These are phyloP conservation scores for Heliconius himera DNA, from an alignment of 1,140 invertebrate genomes.

Conservation along the genomic window DNA sequence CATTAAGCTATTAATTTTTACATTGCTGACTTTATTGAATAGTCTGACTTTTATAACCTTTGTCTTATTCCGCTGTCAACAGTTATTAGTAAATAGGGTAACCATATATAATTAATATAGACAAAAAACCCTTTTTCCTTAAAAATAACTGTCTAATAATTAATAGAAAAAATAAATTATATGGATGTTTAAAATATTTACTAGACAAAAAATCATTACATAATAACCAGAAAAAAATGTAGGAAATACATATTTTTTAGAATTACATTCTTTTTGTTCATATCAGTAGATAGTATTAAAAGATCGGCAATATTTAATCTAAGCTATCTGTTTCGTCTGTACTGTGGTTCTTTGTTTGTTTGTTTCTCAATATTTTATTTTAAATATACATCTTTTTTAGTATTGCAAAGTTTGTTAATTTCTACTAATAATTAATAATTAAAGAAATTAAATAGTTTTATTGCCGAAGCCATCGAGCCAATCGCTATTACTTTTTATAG, in stretches of 20 bases:
- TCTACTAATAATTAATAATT: background rate
- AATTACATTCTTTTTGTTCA: background rate
- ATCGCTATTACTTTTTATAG: background rate
- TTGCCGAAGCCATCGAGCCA: background rate
- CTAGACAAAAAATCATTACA: too few relatives aligned
- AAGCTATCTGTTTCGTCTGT: background rate
- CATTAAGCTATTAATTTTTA: background rate
- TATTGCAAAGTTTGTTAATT: background rate
- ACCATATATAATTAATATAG: background rate
- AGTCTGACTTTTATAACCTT: conserved; percentile 38
- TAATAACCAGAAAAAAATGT: too few relatives aligned
- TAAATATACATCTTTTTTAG: too few relatives aligned
- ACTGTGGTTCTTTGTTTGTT: too few relatives aligned
- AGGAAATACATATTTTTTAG: background rate
- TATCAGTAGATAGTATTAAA: background rate
- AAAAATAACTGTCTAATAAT: too few relatives aligned
- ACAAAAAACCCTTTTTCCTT: too few relatives aligned
- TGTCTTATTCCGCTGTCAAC: conserved; percentile 41
- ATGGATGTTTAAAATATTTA: too few relatives aligned
- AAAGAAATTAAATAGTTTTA: background rate
- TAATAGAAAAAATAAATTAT: too few relatives aligned
- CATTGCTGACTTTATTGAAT: background rate
- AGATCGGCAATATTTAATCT: background rate
- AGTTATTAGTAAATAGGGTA: conserved; percentile 27
- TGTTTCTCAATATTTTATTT: too few relatives aligned